Evolutionary conservation across 2,888 invertebrate genomes (phyloP), one percentile per base, ranked within the genome.

Genomic region (Quadriops clusia): DNA sequence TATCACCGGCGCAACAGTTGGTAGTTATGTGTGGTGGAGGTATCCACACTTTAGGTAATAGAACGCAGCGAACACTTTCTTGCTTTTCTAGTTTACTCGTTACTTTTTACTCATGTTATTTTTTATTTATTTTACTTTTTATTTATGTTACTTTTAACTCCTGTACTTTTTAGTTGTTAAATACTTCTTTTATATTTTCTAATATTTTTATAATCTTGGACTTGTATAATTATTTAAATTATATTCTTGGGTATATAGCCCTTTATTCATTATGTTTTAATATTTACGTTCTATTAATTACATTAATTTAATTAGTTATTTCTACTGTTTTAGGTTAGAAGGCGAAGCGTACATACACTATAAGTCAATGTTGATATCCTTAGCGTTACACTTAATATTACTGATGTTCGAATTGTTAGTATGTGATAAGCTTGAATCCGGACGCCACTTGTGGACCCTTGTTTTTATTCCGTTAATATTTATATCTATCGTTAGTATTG

Each of bases 331-430:
- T 63, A 87, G 95, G 58, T 65, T 90, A 47, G 95, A 95, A 67
- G 89, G 89, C 43, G 90, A 93, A 65, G 87, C 93, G 4, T 91
- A 94, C 58, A 82, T 93, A 20, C 97, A 98, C 60, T 98, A 93
- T 61, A 94, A 94, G 61, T 93, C 94, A 9, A 97, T 98, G 95
- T 68, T 97, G 37, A 90, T 97, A 56, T 91, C 90, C 39, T 71
- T 94, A 45, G 87, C 91, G 24, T 73, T 97, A 51, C 97, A 98
- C 59, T 67, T 95, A 38, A 85, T 97, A 45, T 65, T 98, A 41
- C 66, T 95, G 14, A 90, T 94, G 85, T 98, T 98, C 64, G 95
- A 97, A 61, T 64, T 95, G 40, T 68, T 98, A 38, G 90, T 89
- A 20, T 97, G 94, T 60, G 90, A 95, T 65, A 93, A 95, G 63